A percentile compares a stretch with the other conserved stretches of the same genome.
Evolutionary conservation across 2,113 vertebrate genomes (phyloP).

Genomic region (Tupaia tana): DNA sequence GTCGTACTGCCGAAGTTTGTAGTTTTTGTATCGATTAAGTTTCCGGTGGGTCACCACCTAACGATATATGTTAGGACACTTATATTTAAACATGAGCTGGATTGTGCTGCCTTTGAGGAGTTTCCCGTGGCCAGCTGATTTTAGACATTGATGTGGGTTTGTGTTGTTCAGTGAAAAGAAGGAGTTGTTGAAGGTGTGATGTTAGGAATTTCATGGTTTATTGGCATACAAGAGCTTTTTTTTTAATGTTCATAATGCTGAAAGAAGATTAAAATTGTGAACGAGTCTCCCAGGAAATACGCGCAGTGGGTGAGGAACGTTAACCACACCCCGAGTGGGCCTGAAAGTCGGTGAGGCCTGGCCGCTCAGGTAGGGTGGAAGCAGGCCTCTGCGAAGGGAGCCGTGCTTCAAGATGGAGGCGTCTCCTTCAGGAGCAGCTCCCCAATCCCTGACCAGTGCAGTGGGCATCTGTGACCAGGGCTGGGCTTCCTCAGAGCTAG

Average conservation of each 20-base stretch:
- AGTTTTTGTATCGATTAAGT: not conserved
- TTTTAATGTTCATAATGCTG: not conserved
- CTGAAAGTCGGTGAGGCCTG: not conserved
- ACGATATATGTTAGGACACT: not conserved
- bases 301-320: no score
- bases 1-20: not conserved
- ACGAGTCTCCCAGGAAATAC: not conserved
- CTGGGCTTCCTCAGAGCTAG: no score
- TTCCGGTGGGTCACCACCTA: not conserved
- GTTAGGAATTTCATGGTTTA: not conserved
- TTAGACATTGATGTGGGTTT: not conserved
- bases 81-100: not conserved
- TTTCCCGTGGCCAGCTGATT: not conserved
- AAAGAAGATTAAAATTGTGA: not conserved
- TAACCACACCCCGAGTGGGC: not conserved
- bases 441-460: not conserved
- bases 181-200: not conserved
- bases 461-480: not conserved
- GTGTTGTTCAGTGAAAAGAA: not conserved
- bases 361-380: not conserved
- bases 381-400: not conserved
- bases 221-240: not conserved
- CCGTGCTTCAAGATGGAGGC: not conserved
- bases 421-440: not conserved
- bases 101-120: not conserved